Conservation (phyloP, 2,888 invertebrate genomes). For the Andrena praecox region DNA sequence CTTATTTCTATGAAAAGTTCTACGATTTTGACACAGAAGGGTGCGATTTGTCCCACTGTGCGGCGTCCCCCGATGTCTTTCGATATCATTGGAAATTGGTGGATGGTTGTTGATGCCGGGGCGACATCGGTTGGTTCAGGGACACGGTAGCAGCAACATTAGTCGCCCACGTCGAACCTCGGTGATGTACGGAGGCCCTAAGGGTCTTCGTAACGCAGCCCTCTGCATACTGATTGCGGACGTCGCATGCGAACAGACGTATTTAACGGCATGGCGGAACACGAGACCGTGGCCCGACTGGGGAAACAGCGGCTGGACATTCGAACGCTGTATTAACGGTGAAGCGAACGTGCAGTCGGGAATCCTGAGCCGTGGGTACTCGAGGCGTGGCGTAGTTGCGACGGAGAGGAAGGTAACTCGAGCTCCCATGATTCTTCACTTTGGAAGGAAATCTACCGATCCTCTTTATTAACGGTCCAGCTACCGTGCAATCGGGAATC, state of each 20-base stretch:
- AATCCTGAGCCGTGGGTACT: background rate
- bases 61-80: no score
- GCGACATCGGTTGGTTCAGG: no score
- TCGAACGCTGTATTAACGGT: background rate
- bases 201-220: background rate
- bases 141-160: background rate
- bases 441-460: no score
- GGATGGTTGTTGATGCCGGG: no score
- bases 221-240: constrained; percentile 1
- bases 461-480: no score
- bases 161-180: background rate
- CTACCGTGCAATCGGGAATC: no score
- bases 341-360: background rate
- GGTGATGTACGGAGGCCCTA: background rate
- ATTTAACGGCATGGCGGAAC: constrained; percentile 1
- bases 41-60: no score
- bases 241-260: constrained; percentile 5
- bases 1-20: no score
- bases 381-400: background rate
- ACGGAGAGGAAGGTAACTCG: no score
- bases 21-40: no score
- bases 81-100: no score
- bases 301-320: background rate
- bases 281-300: background rate
- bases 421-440: no score